phyloP scores from a whole-genome alignment of 23 tunicate species.

The Clavelina lepadiformis region DNA sequence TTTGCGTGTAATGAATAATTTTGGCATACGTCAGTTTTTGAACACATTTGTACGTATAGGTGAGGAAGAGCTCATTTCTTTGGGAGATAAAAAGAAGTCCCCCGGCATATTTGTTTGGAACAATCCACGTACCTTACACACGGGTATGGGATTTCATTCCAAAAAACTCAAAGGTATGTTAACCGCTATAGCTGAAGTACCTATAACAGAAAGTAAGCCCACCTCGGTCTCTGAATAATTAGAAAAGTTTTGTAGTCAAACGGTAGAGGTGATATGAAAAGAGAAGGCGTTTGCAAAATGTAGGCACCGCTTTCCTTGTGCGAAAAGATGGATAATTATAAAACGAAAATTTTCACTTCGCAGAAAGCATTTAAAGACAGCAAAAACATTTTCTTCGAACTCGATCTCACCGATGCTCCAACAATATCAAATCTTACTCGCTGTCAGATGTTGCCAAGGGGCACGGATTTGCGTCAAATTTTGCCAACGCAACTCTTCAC shows the following conservation, averaged over 20 bases:
- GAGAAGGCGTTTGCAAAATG: no score
- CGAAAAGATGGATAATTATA: no score
- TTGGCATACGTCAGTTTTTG: no score
- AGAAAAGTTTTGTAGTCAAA: no score
- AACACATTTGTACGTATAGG: no score
- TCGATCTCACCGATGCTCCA: conserved; percentile 32
- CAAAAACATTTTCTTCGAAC: conserved; percentile 39
- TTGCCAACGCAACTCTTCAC: conserved; percentile 21
- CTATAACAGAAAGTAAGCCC: no score
- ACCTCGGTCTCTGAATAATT: no score
- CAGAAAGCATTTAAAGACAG: conserved; percentile 34
- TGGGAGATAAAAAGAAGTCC: conserved; percentile 47
- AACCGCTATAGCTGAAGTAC: no score
- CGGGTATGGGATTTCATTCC: conserved; percentile 55
- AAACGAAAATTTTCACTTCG: no score
- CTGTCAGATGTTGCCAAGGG: conserved; percentile 41
- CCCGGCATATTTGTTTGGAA: conserved; percentile 63
- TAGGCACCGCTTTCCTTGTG: no score
- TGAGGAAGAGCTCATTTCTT: conserved; percentile 7
- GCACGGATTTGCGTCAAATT: conserved; percentile 11
- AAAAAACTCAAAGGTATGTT: conserved; percentile 30
- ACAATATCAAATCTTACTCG: conserved; percentile 19
- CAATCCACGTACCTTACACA: conserved; percentile 58
- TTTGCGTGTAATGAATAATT: no score
- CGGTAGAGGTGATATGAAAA: no score